phyloP scores from a whole-genome alignment of 2,888 invertebrate species.

The Timandra comae region DNA sequence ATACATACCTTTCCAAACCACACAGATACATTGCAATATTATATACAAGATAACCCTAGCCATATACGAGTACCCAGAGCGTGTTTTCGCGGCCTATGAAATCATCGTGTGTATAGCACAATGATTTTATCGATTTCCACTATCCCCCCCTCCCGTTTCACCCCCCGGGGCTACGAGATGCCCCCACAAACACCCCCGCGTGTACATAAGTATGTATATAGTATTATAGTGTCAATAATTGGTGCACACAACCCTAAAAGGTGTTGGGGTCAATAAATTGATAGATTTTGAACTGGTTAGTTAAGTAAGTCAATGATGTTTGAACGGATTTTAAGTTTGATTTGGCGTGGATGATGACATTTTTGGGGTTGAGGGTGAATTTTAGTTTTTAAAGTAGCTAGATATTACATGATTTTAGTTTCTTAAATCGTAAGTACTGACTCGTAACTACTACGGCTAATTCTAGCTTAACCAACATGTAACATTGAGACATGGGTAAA shows the following conservation, averaged over 20 bases:
- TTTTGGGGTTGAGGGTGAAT: too few relatives aligned
- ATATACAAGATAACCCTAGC: slow-evolving; percentile 1
- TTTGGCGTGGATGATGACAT: too few relatives aligned
- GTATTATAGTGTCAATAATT: slow-evolving; percentile 10
- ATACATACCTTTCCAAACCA: slow-evolving; percentile 7
- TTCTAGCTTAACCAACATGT: too few relatives aligned
- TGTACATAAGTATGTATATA: slow-evolving; percentile 9
- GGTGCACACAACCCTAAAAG: slow-evolving; percentile 1
- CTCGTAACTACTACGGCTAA: too few relatives aligned
- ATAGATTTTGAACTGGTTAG: background rate
- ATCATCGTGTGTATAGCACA: slow-evolving; percentile 52
- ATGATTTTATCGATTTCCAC: slow-evolving; percentile 72
- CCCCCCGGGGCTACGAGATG: slow-evolving; percentile 14
- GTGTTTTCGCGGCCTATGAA: slow-evolving; percentile 24
- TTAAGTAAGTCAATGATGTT: too few relatives aligned
- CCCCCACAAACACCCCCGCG: slow-evolving; percentile 2
- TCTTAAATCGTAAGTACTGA: too few relatives aligned
- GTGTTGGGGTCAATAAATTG: too few relatives aligned
- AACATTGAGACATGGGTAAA: too few relatives aligned
- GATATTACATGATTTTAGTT: too few relatives aligned
- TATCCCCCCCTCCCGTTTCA: slow-evolving; percentile 27
- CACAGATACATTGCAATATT: background rate
- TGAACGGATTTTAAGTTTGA: too few relatives aligned
- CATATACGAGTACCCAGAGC: too few relatives aligned
- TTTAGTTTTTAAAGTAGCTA: too few relatives aligned